A percentile compares a stretch with the other conserved stretches of the same genome.
Evolutionary conservation across 2,888 invertebrate species (phyloP).

Genomic region (Xestia ashworthii): DNA sequence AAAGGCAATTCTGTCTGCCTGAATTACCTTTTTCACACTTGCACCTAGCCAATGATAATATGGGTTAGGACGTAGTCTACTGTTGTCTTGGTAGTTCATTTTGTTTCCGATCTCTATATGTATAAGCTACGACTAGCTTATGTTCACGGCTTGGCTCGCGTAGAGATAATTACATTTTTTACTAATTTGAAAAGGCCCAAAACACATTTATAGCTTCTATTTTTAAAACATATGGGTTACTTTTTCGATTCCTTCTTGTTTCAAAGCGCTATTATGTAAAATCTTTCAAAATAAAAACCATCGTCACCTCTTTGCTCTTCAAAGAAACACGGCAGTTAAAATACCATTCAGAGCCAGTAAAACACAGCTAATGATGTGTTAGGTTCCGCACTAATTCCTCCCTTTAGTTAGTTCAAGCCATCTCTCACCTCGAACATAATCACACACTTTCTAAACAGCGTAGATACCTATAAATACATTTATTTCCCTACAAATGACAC

Average conservation of each 20-base stretch:
- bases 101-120: background rate
- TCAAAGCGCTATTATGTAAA: background rate
- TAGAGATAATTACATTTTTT: too few relatives aligned
- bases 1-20: background rate
- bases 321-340: constrained; percentile 27
- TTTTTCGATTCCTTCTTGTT: background rate
- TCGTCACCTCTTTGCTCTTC: constrained; percentile 23
- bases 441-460: constrained; percentile 32
- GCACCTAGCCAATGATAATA: background rate
- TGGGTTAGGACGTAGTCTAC: background rate
- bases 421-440: constrained; percentile 53
- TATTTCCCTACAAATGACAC: constrained; percentile 65
- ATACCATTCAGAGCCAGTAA: constrained; percentile 26
- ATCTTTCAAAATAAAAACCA: background rate
- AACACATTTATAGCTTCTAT: background rate
- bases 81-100: background rate
- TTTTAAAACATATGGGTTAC: background rate
- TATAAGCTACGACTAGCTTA: too few relatives aligned
- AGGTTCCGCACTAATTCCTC: constrained; percentile 49
- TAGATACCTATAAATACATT: constrained; percentile 56
- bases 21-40: background rate
- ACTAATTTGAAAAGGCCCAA: background rate
- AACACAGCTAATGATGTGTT: constrained; percentile 32
- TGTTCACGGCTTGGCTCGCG: too few relatives aligned
- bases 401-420: constrained; percentile 18